Conservation (phyloP, 2,113 vertebrate species). For the Silurus meridionalis region DNA sequence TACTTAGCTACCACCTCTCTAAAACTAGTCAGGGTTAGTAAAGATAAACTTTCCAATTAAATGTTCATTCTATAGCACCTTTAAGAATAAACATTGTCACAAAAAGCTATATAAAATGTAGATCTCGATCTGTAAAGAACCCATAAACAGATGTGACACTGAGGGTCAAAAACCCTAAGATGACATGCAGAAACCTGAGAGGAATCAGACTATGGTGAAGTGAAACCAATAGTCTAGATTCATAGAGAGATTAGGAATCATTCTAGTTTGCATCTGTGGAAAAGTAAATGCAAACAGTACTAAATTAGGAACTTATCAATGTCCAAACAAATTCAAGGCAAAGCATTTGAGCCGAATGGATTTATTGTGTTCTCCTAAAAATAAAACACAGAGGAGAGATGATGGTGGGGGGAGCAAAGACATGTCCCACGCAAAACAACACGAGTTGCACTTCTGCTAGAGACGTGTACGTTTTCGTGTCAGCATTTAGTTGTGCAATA, state of each 20-base stretch:
- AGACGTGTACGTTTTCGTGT: neutral
- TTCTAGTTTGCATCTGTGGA: neutral
- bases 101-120: neutral
- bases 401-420: neutral
- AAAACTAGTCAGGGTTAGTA: neutral
- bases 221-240: neutral
- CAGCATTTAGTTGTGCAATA: neutral
- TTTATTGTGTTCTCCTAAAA: neutral
- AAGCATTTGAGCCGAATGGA: neutral
- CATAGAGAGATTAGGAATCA: neutral
- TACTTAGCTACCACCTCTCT: too few species aligned
- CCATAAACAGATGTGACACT: neutral
- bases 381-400: neutral
- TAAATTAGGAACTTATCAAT: neutral
- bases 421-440: neutral
- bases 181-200: neutral
- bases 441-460: neutral
- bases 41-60: neutral
- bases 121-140: neutral
- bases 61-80: neutral
- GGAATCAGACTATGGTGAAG: neutral
- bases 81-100: neutral
- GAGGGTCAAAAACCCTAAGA: neutral
- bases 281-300: neutral
- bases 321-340: neutral